These are phyloP conservation scores for Chionomys nivalis DNA, from an alignment of 2,113 vertebrate species.

Conservation along the genomic window DNA sequence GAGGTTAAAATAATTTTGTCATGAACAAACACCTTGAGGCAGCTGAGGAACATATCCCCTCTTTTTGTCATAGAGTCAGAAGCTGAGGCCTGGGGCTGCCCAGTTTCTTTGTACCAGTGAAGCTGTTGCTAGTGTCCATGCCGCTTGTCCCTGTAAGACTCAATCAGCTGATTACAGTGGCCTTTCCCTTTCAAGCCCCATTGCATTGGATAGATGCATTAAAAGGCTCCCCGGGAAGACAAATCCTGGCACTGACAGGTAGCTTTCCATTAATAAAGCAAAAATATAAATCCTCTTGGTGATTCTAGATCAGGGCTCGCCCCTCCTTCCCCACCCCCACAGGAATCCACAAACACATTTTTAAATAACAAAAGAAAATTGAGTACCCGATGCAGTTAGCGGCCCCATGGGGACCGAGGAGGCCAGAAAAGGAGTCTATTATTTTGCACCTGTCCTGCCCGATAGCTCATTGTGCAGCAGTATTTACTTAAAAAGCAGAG, in stretches of 20 bases:
- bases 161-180: neutral
- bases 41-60: neutral
- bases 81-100: slow-evolving; percentile 44
- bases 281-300: slow-evolving; percentile 78
- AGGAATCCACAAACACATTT: slow-evolving; percentile 78
- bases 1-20: slow-evolving; percentile 48
- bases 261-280: slow-evolving; percentile 78
- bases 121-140: neutral
- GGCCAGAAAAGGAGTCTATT: slow-evolving; percentile 69
- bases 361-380: slow-evolving; percentile 80
- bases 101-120: neutral
- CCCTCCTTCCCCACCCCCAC: neutral
- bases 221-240: slow-evolving; percentile 60
- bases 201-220: slow-evolving; percentile 60
- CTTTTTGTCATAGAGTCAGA: neutral
- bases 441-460: slow-evolving; percentile 75
- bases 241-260: slow-evolving; percentile 65
- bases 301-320: slow-evolving; percentile 34
- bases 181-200: neutral
- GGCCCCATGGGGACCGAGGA: slow-evolving; percentile 31
- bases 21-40: neutral
- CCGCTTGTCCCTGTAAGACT: neutral
- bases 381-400: slow-evolving; percentile 66
- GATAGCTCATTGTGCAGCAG: slow-evolving; percentile 66
- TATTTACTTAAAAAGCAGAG: slow-evolving; percentile 77